Base-by-base conservation (phyloP, 2,113 vertebrate species). In the Etheostoma spectabile region DNA sequence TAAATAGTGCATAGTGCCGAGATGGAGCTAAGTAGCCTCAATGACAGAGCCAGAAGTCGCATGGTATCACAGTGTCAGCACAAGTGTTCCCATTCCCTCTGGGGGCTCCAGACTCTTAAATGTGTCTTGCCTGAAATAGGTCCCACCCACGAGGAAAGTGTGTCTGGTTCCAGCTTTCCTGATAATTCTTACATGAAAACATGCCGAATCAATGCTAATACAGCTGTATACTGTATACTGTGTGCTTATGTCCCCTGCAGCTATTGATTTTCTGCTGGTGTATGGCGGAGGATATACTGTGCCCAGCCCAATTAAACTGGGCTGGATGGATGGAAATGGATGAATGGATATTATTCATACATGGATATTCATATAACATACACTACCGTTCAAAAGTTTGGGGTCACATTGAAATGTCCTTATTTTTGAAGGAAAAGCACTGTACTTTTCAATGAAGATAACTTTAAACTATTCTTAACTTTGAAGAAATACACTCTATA, bases 71-170 rank as follows among this genome's bases (percentile, higher is more conserved):
- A 27, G 65, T 57, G 85, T 90, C 88, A 91, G 88, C 86, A 90
- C 42, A 82, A 86, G 84, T 85, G 82, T 73, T 60, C 24, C 68
- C 24, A 46, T 75, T 68, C 66, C 75, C 87, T 79, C 81, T 38
- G 66, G 86, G 67, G 82, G 57, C 72, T 52, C 33, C 60, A 64
- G 76, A 80, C 79, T 79, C 30, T 86, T 83, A 83, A 76, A 80
- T 86, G 80, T 51, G 59, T 82, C 76, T 90, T 88, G 42, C 90
- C 85, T 62, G 89, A 81, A 91, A 87, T 79, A 81, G 72, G 78
- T 74, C 83, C 66, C 70, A 71, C 38, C 33, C 48, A 53, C 8
- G 22, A 79, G 46, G 45, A 75, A 73, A 87, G 68, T 79, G 79
- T 49, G 42, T 70, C 55, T 61, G 79, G 83, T 78, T 80, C 76